Conservation (phyloP, 2,113 vertebrate genomes). For the Sialia sialis region DNA sequence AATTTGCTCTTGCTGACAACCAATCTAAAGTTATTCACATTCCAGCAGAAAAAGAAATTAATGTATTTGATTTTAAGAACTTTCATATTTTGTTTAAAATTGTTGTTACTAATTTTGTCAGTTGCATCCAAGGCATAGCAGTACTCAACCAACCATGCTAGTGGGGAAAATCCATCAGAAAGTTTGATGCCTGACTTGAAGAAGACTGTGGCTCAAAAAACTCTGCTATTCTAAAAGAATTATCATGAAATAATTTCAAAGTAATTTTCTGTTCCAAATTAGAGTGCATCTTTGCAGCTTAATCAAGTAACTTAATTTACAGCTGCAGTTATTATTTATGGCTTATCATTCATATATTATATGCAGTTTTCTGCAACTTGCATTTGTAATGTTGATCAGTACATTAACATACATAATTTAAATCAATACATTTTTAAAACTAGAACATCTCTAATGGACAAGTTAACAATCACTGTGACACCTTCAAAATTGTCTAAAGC, state of each 20-base stretch:
- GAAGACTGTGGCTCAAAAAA: neutral
- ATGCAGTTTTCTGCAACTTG: neutral
- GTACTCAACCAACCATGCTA: neutral
- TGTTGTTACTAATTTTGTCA: neutral
- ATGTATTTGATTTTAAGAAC: neutral
- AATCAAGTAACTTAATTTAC: constrained; percentile 50
- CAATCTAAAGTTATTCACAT: neutral
- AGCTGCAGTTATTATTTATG: constrained; percentile 29
- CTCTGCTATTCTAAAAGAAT: neutral
- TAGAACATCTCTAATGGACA: neutral
- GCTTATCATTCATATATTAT: constrained; percentile 31
- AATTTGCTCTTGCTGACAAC: neutral
- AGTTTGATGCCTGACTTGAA: neutral
- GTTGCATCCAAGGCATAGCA: neutral
- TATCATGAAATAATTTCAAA: constrained; percentile 16
- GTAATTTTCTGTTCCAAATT: constrained; percentile 46
- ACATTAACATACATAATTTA: constrained; percentile 39
- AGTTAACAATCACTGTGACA: neutral
- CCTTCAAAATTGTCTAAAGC: neutral
- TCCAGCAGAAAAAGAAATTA: neutral
- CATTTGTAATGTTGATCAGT: constrained; percentile 24
- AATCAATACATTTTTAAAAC: neutral
- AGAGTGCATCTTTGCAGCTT: constrained; percentile 8
- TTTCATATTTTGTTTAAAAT: neutral
- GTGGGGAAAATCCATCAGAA: neutral